Evolutionary conservation across 1,140 invertebrate species (phyloP), one percentile per base, ranked within the genome.

Genomic region (Gyrodactylus bullatarudis): DNA sequence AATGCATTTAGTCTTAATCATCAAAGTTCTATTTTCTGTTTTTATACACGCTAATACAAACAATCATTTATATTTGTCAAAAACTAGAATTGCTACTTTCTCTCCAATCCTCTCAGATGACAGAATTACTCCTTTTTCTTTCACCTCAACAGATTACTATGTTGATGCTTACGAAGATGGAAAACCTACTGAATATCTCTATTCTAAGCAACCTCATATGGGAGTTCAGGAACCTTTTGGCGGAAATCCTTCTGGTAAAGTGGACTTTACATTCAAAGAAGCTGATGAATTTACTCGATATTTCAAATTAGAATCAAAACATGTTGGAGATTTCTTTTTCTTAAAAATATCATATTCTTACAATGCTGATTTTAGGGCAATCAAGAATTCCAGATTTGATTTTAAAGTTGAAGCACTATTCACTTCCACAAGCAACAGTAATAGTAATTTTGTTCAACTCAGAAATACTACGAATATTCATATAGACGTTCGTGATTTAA

Each of bases 241-340:
- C 8, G 34, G 34, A 54, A 54, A 54, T 16, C 34, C 34, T n/a
- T 54, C 34, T 54, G 34, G 34, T 16, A 54, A 54, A 8, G 34
- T 54, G 8, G 34, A 54, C 8, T 54, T 54, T 54, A 54, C n/a
- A 8, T 16, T 54, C 34, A 54, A 54, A n/a, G 34, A n/a, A 8
- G n/a, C 8, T n/a, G 8, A 8, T 54, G 8, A 16, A n/a, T 8
- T 8, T n/a, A 54, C 8, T 8, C 8, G 34, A 54, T 16, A 54
- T 2, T 71, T 71, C 24, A 24, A 25, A 24, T 1, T 24, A 1
- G 26, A 71, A 26, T 23, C 21, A 2, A 71, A 71, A 26, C 24
- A 23, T 23, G 70, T 71, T 1, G 70, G 70, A 25, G 70, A 71
- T 26, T 71, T 71, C n/a, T 71, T 71, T 26, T 71, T 23, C 24